Evolutionary conservation across 2,888 invertebrate genomes (phyloP).

Genomic region (Tipula lateralis): DNA sequence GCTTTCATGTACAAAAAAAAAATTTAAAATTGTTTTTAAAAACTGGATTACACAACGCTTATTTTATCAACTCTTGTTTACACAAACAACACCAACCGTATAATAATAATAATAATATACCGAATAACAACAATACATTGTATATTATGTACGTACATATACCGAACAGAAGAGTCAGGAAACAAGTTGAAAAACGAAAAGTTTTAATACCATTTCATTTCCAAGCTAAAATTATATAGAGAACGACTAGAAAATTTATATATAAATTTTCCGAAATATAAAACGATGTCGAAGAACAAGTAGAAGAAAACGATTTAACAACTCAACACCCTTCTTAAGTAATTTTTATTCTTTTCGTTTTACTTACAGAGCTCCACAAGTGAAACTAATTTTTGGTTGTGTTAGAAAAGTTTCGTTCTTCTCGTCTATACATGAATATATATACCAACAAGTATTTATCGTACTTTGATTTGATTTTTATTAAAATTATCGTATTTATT

Average conservation of each 20-base stretch:
- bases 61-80: conserved; percentile 11
- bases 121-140: neutral
- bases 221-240: neutral
- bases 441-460: neutral
- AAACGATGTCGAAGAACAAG: neutral
- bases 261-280: neutral
- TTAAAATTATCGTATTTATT: conserved; percentile 4
- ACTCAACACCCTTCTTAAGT: conserved; percentile 24
- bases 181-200: neutral
- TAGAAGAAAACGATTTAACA: conserved; percentile 11
- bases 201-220: conserved; percentile 6
- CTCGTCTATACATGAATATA: neutral
- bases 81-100: neutral
- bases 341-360: neutral
- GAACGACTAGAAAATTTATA: neutral
- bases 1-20: neutral
- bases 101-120: neutral
- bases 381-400: conserved; percentile 6
- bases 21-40: neutral
- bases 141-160: neutral
- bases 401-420: neutral
- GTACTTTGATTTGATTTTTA: conserved; percentile 19
- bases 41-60: conserved; percentile 9
- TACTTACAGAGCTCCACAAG: neutral
- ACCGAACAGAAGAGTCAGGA: neutral